phyloP scores from a whole-genome alignment of 2,797 vertebrate species.

The Centroberyx gerrardi region DNA sequence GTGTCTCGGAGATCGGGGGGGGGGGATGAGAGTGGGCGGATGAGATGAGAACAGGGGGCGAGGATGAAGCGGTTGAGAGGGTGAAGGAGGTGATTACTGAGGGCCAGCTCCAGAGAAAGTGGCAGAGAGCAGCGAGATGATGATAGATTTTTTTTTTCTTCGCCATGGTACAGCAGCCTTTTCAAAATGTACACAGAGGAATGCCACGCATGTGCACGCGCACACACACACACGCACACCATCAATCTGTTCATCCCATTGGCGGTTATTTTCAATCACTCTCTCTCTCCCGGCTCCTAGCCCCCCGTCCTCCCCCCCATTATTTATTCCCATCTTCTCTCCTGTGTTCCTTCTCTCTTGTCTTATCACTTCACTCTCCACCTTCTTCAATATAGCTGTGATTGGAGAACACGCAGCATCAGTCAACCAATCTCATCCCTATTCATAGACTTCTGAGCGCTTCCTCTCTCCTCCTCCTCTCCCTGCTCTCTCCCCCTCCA shows the following conservation, averaged over 20 bases:
- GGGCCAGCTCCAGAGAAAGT: constrained; percentile 47
- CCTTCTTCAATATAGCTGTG: constrained; percentile 51
- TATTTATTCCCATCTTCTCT: constrained; percentile 45
- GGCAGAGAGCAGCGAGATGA: constrained; percentile 40
- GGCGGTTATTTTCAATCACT: constrained; percentile 64
- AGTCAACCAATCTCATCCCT: constrained; percentile 70
- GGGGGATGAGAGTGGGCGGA: constrained; percentile 54
- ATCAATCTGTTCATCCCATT: constrained; percentile 50
- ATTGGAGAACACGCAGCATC: constrained; percentile 59
- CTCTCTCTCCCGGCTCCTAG: not conserved
- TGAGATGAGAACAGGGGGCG: constrained; percentile 42
- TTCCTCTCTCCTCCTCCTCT: not conserved
- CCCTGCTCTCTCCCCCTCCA: not conserved
- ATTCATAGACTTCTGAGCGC: constrained; percentile 61
- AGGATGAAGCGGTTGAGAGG: constrained; percentile 59
- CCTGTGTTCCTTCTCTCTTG: constrained; percentile 44
- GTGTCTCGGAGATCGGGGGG: constrained; percentile 52
- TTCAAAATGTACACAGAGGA: not conserved
- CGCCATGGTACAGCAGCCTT: constrained; percentile 22
- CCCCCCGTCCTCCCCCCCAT: constrained; percentile 14
- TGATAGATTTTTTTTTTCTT: constrained; percentile 41
- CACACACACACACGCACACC: constrained; percentile 12
- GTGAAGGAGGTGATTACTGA: constrained; percentile 67
- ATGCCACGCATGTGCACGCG: too few relatives aligned
- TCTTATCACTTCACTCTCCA: constrained; percentile 46